These are phyloP conservation scores for Mechanitis messenoides DNA, from an alignment of 2,888 invertebrate species.

Conservation along the genomic window DNA sequence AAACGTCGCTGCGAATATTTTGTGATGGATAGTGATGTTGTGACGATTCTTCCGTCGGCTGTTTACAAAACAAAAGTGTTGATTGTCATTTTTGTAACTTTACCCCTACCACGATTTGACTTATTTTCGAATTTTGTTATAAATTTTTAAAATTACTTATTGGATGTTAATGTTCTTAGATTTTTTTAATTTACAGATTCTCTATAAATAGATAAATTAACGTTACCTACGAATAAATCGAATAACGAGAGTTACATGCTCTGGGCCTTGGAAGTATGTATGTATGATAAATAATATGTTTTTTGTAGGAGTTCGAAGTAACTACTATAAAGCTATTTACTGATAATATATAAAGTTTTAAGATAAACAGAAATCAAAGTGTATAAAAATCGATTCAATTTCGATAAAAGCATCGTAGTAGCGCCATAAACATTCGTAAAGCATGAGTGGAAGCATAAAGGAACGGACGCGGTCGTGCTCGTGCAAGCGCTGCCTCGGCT, in stretches of 20 bases:
- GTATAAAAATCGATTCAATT: background rate
- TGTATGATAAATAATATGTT: too few relatives aligned
- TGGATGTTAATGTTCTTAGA: too few relatives aligned
- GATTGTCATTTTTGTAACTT: conserved; percentile 34
- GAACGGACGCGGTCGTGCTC: conserved; percentile 40
- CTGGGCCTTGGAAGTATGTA: too few relatives aligned
- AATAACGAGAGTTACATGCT: too few relatives aligned
- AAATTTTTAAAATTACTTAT: conserved; percentile 8
- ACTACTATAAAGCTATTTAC: too few relatives aligned
- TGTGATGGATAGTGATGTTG: conserved; percentile 42
- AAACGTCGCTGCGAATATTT: conserved; percentile 37
- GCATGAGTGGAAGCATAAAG: conserved; percentile 47
- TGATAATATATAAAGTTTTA: too few relatives aligned
- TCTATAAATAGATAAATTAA: too few relatives aligned
- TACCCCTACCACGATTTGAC: conserved; percentile 35
- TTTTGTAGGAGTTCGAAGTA: too few relatives aligned
- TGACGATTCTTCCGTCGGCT: conserved; percentile 39
- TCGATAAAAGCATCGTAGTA: conserved; percentile 26
- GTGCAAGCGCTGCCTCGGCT: conserved; percentile 41
- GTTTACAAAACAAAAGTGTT: conserved; percentile 53
- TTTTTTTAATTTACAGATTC: too few relatives aligned
- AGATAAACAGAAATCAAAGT: too few relatives aligned
- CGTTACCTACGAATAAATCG: too few relatives aligned
- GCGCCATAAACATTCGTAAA: conserved; percentile 23
- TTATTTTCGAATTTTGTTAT: background rate